Percentiles rank a stretch among this genome's conserved stretches.
Evolutionary conservation across 2,888 invertebrate genomes (phyloP).

Genomic region (Leptinotarsa rubiginosa): DNA sequence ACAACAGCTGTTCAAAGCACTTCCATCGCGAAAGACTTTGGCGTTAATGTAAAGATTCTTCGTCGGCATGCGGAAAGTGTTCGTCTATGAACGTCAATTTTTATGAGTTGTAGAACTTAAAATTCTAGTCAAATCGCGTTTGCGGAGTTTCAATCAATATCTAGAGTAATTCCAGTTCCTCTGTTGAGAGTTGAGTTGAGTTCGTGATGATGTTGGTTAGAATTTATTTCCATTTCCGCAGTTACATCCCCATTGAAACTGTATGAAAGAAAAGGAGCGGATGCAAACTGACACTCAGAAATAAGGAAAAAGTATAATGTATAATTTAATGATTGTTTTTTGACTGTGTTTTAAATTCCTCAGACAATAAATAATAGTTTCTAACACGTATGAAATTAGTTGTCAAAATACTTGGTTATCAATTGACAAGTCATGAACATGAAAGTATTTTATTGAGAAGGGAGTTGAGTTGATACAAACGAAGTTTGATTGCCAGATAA

Average conservation of each 20-base stretch:
- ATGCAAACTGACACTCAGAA: too few species aligned
- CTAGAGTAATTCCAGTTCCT: slow-evolving; percentile 10
- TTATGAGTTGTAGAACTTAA: slow-evolving; percentile 24
- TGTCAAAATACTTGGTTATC: too few species aligned
- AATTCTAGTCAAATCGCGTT: slow-evolving; percentile 25
- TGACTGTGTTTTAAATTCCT: too few species aligned
- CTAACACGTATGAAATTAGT: too few species aligned
- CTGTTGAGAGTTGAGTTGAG: neutral
- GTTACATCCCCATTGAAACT: neutral
- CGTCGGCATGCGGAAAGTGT: neutral
- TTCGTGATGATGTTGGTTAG: neutral
- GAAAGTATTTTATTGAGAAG: too few species aligned
- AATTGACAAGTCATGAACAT: too few species aligned
- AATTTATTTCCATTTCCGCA: neutral
- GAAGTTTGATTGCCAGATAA: too few species aligned
- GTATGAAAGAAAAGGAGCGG: too few species aligned
- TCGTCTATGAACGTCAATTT: slow-evolving; percentile 17
- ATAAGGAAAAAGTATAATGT: too few species aligned
- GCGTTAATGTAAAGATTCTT: slow-evolving; percentile 2
- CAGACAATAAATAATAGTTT: too few species aligned
- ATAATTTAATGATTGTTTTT: too few species aligned
- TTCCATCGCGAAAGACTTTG: slow-evolving; percentile 1
- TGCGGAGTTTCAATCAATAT: slow-evolving; percentile 27
- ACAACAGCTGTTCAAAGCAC: slow-evolving; percentile 25
- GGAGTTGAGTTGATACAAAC: too few species aligned